phyloP scores from a whole-genome alignment of 2,113 vertebrate species.

The Psilopsiagon aymara region DNA sequence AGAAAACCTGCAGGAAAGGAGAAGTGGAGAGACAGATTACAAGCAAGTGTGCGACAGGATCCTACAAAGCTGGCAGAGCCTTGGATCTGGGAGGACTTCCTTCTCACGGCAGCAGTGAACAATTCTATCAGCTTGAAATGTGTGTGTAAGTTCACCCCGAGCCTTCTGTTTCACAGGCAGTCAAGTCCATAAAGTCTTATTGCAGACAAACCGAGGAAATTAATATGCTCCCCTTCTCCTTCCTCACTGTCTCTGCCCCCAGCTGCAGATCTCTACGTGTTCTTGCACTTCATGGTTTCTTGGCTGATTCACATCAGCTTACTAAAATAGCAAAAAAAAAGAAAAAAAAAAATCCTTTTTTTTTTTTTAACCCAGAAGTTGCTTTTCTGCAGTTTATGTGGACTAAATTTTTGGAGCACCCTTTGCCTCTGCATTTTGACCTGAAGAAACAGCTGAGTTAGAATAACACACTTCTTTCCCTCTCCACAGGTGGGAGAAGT shows the following conservation, averaged over 20 bases:
- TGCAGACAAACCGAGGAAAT: not conserved
- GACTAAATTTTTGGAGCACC: not conserved
- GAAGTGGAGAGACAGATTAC: not conserved
- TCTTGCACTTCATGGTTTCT: not conserved
- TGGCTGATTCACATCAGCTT: not conserved
- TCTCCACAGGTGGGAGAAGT: not conserved
- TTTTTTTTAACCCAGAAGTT: not conserved
- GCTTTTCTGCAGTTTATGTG: not conserved
- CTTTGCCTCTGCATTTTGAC: not conserved
- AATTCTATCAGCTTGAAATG: not conserved
- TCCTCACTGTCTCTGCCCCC: not conserved
- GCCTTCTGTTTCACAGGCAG: not conserved
- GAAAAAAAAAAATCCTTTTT: rapidly evolving
- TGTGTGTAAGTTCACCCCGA: not conserved
- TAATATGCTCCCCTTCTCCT: not conserved
- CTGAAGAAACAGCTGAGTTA: not conserved
- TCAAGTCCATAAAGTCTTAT: not conserved
- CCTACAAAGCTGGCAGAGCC: not conserved
- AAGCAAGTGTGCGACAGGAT: not conserved
- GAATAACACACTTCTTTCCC: not conserved
- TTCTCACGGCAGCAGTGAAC: not conserved
- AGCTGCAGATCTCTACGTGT: not conserved
- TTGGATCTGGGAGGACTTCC: not conserved
- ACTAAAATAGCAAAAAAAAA: not conserved
- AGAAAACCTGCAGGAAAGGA: not conserved